Percentiles rank a stretch among this genome's conserved stretches.
Evolutionary conservation across 1,140 invertebrate genomes (phyloP).

Genomic region (Micrasema longulum): DNA sequence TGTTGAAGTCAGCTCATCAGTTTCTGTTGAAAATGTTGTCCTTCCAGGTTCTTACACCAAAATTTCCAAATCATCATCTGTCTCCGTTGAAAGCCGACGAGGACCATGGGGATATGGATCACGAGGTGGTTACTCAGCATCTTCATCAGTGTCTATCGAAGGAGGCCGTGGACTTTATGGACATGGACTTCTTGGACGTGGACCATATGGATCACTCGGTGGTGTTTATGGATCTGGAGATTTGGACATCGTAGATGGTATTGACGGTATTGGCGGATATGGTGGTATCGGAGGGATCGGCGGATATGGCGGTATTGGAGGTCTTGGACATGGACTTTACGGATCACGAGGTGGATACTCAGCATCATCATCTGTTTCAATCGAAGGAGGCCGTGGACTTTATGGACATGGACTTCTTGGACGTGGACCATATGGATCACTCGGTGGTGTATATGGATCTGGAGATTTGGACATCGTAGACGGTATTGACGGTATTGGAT

Average conservation of each 20-base stretch:
- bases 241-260: not conserved
- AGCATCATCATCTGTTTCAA: too few relatives aligned
- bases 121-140: not conserved
- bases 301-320: not conserved
- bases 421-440: not conserved
- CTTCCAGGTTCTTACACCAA: not conserved
- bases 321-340: not conserved
- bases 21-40: slow-evolving; percentile 12
- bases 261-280: too few relatives aligned
- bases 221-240: not conserved
- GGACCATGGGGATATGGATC: slow-evolving; percentile 27
- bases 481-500: too few relatives aligned
- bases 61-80: not conserved
- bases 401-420: slow-evolving; percentile 17
- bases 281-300: not conserved
- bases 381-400: too few relatives aligned
- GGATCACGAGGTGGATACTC: too few relatives aligned
- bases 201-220: not conserved
- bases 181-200: too few relatives aligned
- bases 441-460: not conserved
- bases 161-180: slow-evolving; percentile 5
- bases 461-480: not conserved
- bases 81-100: slow-evolving; percentile 1
- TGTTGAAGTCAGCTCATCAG: slow-evolving; percentile 1
- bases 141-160: not conserved